phyloP scores from a whole-genome alignment of 2,888 invertebrate species.

The Pycnomerus fuliginosus region DNA sequence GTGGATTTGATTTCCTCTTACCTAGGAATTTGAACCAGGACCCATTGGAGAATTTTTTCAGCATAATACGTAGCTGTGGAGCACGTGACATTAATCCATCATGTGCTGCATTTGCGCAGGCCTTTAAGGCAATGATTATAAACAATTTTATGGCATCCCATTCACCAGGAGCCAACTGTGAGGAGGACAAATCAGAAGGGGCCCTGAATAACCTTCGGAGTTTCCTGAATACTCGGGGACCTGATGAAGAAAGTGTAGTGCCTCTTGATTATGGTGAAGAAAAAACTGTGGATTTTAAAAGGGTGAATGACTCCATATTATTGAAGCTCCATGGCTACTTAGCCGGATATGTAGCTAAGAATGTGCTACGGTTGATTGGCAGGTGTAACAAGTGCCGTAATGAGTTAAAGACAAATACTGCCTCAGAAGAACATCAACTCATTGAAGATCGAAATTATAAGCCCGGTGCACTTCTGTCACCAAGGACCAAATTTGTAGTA shows the following conservation, averaged over 20 bases:
- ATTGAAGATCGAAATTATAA: too few species aligned
- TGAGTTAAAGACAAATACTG: too few species aligned
- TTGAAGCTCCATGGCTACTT: neutral
- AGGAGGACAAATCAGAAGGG: constrained; percentile 5
- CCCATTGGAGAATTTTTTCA: constrained; percentile 15
- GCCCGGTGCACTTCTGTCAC: too few species aligned
- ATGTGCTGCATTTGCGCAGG: neutral
- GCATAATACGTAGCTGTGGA: constrained; percentile 12
- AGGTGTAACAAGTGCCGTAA: too few species aligned
- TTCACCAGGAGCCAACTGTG: constrained; percentile 11
- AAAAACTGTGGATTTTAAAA: neutral
- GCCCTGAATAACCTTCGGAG: neutral
- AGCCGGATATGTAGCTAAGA: too few species aligned
- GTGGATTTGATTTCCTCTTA: constrained; percentile 1
- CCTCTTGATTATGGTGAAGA: neutral
- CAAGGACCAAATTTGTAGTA: too few species aligned
- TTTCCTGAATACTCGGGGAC: neutral
- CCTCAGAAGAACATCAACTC: too few species aligned
- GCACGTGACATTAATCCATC: constrained; percentile 9
- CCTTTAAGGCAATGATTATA: constrained; percentile 11
- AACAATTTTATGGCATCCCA: constrained; percentile 15
- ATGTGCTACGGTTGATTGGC: too few species aligned
- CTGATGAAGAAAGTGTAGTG: neutral
- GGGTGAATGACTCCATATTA: neutral
- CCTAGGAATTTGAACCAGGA: constrained; percentile 11